Conservation (phyloP, 2,888 invertebrate genomes). For the Xanthostigma xanthostigma region DNA sequence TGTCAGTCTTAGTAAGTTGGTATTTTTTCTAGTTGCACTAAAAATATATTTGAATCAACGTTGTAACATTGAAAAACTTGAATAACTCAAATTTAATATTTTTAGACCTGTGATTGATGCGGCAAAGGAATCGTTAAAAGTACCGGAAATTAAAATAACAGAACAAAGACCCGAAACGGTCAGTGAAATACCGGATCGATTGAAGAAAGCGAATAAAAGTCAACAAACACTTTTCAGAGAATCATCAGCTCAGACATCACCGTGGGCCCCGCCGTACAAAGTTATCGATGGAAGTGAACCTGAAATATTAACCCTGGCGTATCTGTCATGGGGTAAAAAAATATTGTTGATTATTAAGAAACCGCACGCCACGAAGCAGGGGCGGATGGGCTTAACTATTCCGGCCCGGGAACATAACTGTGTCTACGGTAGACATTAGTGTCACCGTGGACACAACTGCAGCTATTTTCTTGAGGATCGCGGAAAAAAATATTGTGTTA, state of each 20-base stretch:
- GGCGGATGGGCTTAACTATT: too few species aligned
- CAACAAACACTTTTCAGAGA: constrained; percentile 61
- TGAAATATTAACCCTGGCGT: constrained; percentile 49
- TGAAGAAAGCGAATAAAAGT: constrained; percentile 26
- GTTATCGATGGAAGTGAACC: constrained; percentile 32
- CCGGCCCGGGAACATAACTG: too few species aligned
- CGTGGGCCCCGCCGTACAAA: constrained; percentile 55
- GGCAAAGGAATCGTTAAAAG: background rate
- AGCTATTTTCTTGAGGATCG: constrained; percentile 14
- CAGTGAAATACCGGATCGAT: constrained; percentile 8
- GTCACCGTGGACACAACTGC: too few species aligned
- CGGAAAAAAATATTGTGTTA: constrained; percentile 9
- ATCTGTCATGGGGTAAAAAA: constrained; percentile 41
- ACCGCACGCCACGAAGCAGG: constrained; percentile 26
- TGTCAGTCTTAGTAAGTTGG: too few species aligned
- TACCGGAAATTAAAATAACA: constrained; percentile 7
- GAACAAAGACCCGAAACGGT: constrained; percentile 11
- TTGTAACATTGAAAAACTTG: too few species aligned
- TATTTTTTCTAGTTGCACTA: too few species aligned
- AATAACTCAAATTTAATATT: background rate
- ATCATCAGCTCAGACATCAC: constrained; percentile 59
- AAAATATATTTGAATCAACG: too few species aligned
- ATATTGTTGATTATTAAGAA: constrained; percentile 18
- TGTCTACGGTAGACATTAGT: too few species aligned
- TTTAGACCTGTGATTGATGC: background rate